These are phyloP conservation scores for Amiota mariae DNA, from an alignment of 2,888 invertebrate species.

Conservation along the genomic window DNA sequence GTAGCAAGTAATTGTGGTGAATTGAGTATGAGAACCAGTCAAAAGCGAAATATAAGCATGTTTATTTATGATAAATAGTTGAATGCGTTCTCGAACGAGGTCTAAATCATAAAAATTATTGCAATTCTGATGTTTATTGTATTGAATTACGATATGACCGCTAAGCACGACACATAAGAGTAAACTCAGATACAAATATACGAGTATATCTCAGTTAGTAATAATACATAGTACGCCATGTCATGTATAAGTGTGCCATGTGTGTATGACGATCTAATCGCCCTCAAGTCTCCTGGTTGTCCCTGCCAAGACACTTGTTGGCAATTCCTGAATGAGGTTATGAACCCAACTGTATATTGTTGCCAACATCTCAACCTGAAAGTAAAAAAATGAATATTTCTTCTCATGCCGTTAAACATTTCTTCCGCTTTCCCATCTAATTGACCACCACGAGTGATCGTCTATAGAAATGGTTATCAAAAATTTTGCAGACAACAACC, in stretches of 20 bases:
- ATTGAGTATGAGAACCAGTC: conserved; percentile 16
- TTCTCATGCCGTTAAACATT: conserved; percentile 60
- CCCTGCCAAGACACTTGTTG: conserved; percentile 57
- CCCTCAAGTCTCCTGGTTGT: neutral
- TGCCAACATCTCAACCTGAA: conserved; percentile 32
- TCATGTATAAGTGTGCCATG: neutral
- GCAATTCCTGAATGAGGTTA: conserved; percentile 63
- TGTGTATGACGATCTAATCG: neutral
- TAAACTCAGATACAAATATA: too few species aligned
- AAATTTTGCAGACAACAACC: too few species aligned
- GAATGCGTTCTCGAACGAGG: conserved; percentile 40
- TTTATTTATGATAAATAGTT: too few species aligned
- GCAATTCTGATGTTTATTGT: conserved; percentile 44
- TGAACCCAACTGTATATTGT: conserved; percentile 65
- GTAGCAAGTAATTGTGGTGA: neutral
- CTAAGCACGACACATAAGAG: conserved; percentile 6
- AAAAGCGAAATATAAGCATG: neutral
- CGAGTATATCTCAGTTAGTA: neutral
- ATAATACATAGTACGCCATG: too few species aligned
- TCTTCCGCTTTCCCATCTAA: conserved; percentile 34
- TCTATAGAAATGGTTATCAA: too few species aligned
- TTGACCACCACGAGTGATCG: too few species aligned
- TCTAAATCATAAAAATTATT: conserved; percentile 48
- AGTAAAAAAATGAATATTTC: conserved; percentile 38
- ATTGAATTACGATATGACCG: conserved; percentile 39